Evolutionary conservation across 2,113 vertebrate species (phyloP).

Genomic region (Tachysurus vachellii): DNA sequence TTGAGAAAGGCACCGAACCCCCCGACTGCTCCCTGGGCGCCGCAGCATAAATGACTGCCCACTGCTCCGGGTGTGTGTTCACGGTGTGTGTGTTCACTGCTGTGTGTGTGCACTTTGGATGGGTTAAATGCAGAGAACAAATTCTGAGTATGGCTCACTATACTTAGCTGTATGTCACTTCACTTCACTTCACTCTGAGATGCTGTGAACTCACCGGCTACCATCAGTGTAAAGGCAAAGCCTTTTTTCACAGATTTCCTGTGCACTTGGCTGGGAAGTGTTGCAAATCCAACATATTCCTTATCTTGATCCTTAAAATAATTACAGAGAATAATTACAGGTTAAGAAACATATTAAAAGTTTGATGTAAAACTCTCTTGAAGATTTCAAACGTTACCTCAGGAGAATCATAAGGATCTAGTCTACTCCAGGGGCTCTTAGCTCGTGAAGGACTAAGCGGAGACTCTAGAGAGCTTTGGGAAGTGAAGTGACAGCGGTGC

Average conservation of each 20-base stretch:
- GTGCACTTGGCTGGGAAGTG: slow-evolving; percentile 90
- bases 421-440: slow-evolving; percentile 81
- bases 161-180: too few species aligned
- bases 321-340: not conserved
- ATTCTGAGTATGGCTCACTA: too few species aligned
- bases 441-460: slow-evolving; percentile 74
- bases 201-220: slow-evolving; percentile 79
- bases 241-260: slow-evolving; percentile 95
- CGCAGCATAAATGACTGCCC: too few species aligned
- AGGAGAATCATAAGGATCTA: slow-evolving; percentile 82
- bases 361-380: not conserved
- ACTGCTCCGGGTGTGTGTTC: too few species aligned
- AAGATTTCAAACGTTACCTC: slow-evolving; percentile 69
- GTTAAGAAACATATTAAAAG: not conserved
- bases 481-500: slow-evolving; percentile 41
- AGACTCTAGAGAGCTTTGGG: slow-evolving; percentile 63
- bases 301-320: slow-evolving; percentile 71
- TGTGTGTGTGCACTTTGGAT: too few species aligned
- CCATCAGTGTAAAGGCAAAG: slow-evolving; percentile 96
- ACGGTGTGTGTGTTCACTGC: too few species aligned
- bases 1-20: too few species aligned
- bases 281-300: slow-evolving; percentile 80
- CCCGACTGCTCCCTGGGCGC: too few species aligned
- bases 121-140: too few species aligned
- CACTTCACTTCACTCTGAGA: not conserved